Percentiles rank a stretch among this genome's conserved stretches.
phyloP scores from a whole-genome alignment of 1,140 invertebrate genomes.

The Drosophila cardini region DNA sequence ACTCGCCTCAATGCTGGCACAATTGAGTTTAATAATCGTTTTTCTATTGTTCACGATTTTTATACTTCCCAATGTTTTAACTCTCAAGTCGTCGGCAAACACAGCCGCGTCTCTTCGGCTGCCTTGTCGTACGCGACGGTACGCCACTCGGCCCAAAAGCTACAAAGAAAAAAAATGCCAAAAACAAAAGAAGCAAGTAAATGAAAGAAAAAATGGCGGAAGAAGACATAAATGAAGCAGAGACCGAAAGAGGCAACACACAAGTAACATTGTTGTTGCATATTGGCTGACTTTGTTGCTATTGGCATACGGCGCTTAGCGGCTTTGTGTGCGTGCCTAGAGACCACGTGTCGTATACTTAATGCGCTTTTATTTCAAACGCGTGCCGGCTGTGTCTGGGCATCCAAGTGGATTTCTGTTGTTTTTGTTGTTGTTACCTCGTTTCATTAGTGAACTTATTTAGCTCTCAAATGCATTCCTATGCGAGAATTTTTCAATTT shows the following conservation, averaged over 20 bases:
- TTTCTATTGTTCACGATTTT: constrained; percentile 85
- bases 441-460: constrained; percentile 27
- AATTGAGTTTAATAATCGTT: constrained; percentile 84
- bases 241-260: constrained; percentile 58
- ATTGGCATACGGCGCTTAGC: constrained; percentile 29
- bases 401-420: background rate
- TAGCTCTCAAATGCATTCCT: constrained; percentile 17
- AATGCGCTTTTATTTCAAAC: constrained; percentile 74
- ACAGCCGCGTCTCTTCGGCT: constrained; percentile 10
- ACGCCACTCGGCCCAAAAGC: constrained; percentile 26
- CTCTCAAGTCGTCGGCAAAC: constrained; percentile 28
- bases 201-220: constrained; percentile 67
- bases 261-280: constrained; percentile 39
- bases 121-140: constrained; percentile 23
- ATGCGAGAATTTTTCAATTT: constrained; percentile 7
- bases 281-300: constrained; percentile 10
- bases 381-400: constrained; percentile 53
- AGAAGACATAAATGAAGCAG: constrained; percentile 78
- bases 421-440: background rate
- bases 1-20: constrained; percentile 80
- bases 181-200: constrained; percentile 42
- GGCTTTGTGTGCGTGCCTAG: constrained; percentile 62
- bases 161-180: constrained; percentile 28
- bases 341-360: constrained; percentile 78
- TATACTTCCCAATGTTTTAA: constrained; percentile 83